phyloP scores from a whole-genome alignment of 2,797 vertebrate genomes.

The Pseudochirops cupreus region DNA sequence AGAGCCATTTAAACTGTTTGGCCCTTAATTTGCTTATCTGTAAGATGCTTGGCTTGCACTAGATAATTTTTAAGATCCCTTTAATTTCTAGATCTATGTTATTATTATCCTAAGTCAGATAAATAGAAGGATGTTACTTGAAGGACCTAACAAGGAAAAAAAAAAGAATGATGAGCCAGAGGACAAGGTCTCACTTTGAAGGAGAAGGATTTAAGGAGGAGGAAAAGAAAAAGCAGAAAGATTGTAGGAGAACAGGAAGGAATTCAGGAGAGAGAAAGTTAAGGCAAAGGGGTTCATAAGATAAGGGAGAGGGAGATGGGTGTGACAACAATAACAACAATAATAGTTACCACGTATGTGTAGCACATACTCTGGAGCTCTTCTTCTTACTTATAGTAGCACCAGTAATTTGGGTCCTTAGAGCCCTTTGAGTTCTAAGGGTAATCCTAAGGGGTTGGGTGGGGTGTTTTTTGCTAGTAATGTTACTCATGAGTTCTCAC shows the following conservation, averaged over 20 bases:
- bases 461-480: neutral
- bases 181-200: neutral
- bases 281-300: neutral
- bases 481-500: neutral
- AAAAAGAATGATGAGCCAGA: neutral
- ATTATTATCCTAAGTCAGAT: neutral
- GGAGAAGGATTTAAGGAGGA: neutral
- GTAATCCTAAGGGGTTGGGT: neutral
- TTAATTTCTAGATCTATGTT: neutral
- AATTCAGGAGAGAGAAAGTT: neutral
- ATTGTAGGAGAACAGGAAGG: neutral
- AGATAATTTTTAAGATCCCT: neutral
- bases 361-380: neutral
- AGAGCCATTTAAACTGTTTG: neutral
- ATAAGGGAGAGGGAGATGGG: neutral
- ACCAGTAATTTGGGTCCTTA: neutral
- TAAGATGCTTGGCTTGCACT: neutral
- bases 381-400: neutral
- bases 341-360: neutral
- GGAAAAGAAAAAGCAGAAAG: neutral
- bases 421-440: neutral
- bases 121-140: neutral
- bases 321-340: neutral
- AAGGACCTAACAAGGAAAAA: neutral
- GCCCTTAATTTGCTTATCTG: neutral